Base-by-base conservation (phyloP, 1,140 invertebrate genomes). In the Scaptomyza montana region DNA sequence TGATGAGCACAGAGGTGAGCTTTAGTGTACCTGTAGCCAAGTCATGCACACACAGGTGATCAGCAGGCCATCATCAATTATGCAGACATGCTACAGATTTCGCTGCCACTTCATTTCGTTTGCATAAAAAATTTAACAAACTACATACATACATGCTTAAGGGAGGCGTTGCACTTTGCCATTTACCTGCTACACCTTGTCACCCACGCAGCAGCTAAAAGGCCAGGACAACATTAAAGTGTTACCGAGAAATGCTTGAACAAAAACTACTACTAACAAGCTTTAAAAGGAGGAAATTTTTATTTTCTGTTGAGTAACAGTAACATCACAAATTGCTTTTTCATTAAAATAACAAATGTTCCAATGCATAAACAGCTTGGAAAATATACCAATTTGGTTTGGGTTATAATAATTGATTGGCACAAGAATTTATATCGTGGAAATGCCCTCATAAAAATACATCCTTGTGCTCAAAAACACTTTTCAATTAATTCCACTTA, bases 11-110 rank as follows among this genome's bases (percentile, higher is more conserved):
- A 25, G 46, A 46, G 36, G 36, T 41, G 39, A 8, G 12, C 10
- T 39, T 39, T 5, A 30, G 28, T 30, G 28, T 5, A 41, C 39
- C 9, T 41, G 10, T 4, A 43, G n/a, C 3, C 39, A 36, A 54
- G 16, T 16, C 19, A 30, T 39, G 36, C 41, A 57, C 51, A 13
- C 16, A 13, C 19, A 28, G 28, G 41, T 57, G 30, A 67, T 54
- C 59, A 45, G 10, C 46, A n/a, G 39, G 12, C 53, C 67, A 76
- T 61, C 67, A 76, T 86, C 82, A 78, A 81, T 81, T 78, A 86
- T 86, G 78, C 57, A 80, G 85, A 80, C 66, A 79, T 55, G 51
- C 72, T 79, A 70, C 67, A 86, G 74, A 62, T 75, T 72, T 57
- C 46, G 12, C 33, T 59, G 45, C 39, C 64, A 43, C 33, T 66